Conservation (phyloP, 2,113 vertebrate genomes). For the Ictidomys tridecemlineatus region DNA sequence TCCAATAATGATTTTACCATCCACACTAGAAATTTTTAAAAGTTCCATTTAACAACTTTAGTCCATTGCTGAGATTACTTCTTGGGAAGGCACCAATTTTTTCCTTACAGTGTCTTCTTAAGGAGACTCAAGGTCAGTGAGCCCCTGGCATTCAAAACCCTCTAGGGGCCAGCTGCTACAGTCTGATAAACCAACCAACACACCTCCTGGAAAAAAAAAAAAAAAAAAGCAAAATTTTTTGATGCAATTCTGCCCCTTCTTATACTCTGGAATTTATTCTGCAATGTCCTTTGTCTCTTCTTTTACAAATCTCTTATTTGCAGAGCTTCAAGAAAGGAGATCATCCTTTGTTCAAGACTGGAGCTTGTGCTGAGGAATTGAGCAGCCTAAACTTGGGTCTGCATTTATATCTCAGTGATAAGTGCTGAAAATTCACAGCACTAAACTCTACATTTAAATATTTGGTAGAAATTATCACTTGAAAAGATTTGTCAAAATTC, state of each 20-base stretch:
- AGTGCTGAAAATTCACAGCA: neutral
- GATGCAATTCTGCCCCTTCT: neutral
- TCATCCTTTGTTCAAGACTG: neutral
- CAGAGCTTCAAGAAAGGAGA: constrained; percentile 31
- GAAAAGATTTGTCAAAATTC: neutral
- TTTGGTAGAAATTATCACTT: neutral
- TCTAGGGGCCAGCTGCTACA: neutral
- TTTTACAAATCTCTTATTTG: neutral
- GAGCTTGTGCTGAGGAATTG: neutral
- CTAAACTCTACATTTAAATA: neutral
- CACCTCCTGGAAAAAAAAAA: neutral
- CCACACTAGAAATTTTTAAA: constrained; percentile 53
- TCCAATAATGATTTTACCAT: constrained; percentile 80
- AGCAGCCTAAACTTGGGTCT: neutral
- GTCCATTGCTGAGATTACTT: constrained; percentile 59
- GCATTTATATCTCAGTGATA: neutral
- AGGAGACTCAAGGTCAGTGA: neutral
- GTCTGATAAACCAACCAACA: constrained; percentile 58
- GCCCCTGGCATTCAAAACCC: constrained; percentile 29
- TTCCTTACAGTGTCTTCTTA: neutral
- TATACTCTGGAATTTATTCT: constrained; percentile 51
- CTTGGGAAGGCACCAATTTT: constrained; percentile 44
- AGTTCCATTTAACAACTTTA: constrained; percentile 62
- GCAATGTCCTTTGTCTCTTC: neutral
- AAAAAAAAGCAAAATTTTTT: neutral